Percentiles rank a stretch among this genome's conserved stretches.
Evolutionary conservation across 2,797 vertebrate genomes (phyloP).

Genomic region (Malurus leucopterus): DNA sequence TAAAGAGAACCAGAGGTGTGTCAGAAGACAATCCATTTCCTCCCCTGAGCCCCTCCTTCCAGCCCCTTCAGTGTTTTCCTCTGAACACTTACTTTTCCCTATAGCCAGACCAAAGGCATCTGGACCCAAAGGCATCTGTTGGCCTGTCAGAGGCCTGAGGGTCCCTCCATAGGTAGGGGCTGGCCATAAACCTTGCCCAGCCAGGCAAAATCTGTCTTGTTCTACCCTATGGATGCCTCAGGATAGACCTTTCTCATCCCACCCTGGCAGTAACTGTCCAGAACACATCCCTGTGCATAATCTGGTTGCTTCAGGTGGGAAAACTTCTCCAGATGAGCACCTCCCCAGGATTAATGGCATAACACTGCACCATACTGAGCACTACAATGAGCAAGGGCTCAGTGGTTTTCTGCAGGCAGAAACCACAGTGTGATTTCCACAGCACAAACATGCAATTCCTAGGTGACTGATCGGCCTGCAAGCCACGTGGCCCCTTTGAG

Average conservation of each 20-base stretch:
- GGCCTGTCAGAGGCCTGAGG: neutral
- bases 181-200: neutral
- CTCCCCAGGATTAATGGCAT: neutral
- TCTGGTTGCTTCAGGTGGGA: neutral
- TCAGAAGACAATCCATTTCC: neutral
- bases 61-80: neutral
- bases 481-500: neutral
- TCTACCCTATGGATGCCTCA: neutral
- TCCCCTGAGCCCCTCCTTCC: accelerated
- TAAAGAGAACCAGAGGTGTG: neutral
- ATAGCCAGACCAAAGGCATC: neutral
- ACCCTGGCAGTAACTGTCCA: neutral
- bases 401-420: neutral
- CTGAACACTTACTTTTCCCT: neutral
- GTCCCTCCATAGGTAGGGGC: neutral
- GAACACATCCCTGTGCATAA: neutral
- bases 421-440: neutral
- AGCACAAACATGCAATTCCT: neutral
- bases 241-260: neutral
- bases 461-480: neutral
- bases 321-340: neutral
- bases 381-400: neutral
- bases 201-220: neutral
- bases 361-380: neutral
- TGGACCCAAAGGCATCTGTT: neutral